These are phyloP conservation scores for Corythornis vintsioides DNA, from an alignment of 2,113 vertebrate species.

Conservation along the genomic window DNA sequence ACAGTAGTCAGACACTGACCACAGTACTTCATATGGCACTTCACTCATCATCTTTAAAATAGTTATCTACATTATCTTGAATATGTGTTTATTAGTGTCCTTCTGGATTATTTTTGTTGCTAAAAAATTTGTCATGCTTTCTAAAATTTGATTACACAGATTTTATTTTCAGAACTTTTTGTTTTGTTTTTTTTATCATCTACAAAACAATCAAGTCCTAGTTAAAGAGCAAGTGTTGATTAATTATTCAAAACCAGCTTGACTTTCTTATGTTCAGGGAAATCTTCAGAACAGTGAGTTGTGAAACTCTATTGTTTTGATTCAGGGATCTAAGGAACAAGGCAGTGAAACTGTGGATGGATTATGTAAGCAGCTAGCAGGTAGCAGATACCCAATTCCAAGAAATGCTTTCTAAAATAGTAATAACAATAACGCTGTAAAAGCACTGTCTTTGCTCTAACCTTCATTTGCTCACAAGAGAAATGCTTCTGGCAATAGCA, in stretches of 20 bases:
- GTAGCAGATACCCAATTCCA: neutral
- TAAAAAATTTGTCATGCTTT: neutral
- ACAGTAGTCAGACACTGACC: neutral
- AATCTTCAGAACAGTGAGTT: constrained; percentile 11
- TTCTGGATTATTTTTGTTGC: neutral
- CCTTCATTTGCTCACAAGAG: neutral
- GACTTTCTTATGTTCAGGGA: constrained; percentile 35
- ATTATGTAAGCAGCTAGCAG: neutral
- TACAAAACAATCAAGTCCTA: neutral
- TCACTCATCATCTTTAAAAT: neutral
- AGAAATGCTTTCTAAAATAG: neutral
- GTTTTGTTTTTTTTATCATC: neutral
- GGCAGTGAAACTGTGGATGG: neutral
- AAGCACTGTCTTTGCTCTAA: neutral
- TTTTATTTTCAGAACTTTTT: neutral
- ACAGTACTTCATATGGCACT: neutral
- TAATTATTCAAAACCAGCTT: constrained; percentile 34
- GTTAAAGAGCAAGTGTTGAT: constrained; percentile 1
- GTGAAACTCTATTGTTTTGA: neutral
- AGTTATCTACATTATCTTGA: neutral
- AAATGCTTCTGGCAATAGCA: neutral
- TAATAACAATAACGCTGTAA: neutral
- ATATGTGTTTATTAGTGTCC: neutral
- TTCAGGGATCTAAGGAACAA: neutral
- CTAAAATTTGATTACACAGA: neutral